Evolutionary conservation across 2,113 vertebrate genomes (phyloP).

Genomic region (Enhydra lutris): DNA sequence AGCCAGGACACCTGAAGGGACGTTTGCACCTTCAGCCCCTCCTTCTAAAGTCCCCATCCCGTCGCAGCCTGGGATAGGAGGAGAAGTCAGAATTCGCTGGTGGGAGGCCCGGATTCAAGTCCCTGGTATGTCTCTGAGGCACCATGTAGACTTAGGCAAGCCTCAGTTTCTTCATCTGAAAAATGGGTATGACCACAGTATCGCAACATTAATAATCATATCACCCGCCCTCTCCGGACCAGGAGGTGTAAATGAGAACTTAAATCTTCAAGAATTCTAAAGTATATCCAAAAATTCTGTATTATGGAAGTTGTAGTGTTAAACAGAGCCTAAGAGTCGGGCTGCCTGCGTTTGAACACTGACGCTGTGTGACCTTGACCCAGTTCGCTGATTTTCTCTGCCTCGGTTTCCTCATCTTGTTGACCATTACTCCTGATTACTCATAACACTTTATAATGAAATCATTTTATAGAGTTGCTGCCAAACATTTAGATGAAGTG

Average conservation of each 20-base stretch:
- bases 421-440: neutral
- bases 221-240: neutral
- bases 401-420: neutral
- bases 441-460: neutral
- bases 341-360: neutral
- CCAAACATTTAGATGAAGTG: neutral
- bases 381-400: neutral
- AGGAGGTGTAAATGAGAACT: neutral
- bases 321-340: neutral
- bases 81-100: neutral
- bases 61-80: neutral
- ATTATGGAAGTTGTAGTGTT: neutral
- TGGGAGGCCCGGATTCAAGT: neutral
- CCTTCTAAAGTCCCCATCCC: neutral
- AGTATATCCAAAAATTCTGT: neutral
- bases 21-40: neutral
- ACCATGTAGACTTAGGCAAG: neutral
- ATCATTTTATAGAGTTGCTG: neutral
- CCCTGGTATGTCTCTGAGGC: neutral
- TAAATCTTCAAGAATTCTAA: neutral
- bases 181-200: neutral
- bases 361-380: neutral
- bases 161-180: neutral
- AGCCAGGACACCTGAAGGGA: neutral
- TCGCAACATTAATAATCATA: neutral